A percentile compares a stretch with the other conserved stretches of the same genome.
Conservation (phyloP, 2,113 vertebrate genomes). For the Raphicerus campestris region DNA sequence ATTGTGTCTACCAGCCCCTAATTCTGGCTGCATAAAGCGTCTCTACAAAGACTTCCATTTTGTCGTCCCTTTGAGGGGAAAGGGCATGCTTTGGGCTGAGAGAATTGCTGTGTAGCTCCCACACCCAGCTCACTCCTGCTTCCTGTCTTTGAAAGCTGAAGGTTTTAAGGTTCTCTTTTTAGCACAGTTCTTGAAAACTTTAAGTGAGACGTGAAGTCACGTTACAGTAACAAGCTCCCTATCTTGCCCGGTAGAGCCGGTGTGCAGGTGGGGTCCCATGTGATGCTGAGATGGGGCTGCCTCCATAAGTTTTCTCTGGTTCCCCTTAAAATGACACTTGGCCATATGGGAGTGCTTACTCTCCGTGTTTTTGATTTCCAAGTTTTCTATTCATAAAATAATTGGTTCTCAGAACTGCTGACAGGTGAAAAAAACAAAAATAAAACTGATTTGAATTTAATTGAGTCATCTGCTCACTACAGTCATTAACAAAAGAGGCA, state of each 20-base stretch:
- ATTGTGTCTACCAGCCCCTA: not conserved
- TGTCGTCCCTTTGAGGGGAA: too few species aligned
- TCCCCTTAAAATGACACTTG: not conserved
- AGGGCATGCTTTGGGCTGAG: not conserved
- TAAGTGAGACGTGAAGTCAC: not conserved
- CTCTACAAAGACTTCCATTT: conserved; percentile 24
- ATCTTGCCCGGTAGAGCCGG: accelerated
- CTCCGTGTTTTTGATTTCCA: not conserved
- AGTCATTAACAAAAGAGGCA: not conserved
- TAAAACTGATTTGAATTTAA: not conserved
- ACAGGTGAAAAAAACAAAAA: not conserved
- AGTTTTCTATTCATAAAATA: not conserved
- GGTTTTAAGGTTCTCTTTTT: not conserved
- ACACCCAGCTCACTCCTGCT: not conserved
- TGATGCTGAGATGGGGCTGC: not conserved
- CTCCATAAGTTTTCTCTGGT: accelerated
- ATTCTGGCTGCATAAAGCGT: not conserved
- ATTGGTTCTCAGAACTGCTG: conserved; percentile 34
- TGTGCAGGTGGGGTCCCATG: not conserved
- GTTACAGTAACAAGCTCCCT: not conserved
- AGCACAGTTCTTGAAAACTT: not conserved
- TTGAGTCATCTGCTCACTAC: not conserved
- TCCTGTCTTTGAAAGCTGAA: not conserved
- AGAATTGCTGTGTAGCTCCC: not conserved
- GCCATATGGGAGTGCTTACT: not conserved